phyloP scores from a whole-genome alignment of 2,888 invertebrate species.

The Dioctria rufipes region DNA sequence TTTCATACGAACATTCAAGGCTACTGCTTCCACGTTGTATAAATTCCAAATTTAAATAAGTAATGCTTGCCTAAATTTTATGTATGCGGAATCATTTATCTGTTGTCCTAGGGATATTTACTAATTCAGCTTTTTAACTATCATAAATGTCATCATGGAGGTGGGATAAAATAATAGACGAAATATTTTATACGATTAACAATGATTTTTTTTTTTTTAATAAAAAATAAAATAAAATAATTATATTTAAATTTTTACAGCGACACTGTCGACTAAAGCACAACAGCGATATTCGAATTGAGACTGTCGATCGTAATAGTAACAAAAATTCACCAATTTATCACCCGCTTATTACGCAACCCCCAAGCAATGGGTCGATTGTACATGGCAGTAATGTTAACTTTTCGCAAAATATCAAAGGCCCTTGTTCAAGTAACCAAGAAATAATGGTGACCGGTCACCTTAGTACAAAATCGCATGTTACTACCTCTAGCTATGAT shows the following conservation, averaged over 20 bases:
- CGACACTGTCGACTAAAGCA: conserved; percentile 86
- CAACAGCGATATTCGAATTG: conserved; percentile 82
- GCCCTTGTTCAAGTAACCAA: conserved; percentile 3
- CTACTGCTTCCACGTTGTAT: too few relatives aligned
- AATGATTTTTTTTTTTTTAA: background rate
- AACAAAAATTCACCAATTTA: conserved; percentile 65
- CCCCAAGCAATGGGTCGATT: background rate
- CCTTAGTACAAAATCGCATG: conserved; percentile 31
- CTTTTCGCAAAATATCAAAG: conserved; percentile 13
- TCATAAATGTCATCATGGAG: conserved; percentile 19
- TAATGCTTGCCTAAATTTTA: background rate
- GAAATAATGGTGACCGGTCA: conserved; percentile 12
- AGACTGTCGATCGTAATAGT: conserved; percentile 71
- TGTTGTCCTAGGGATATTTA: background rate
- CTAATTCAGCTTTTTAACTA: background rate
- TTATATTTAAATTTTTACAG: conserved; percentile 71
- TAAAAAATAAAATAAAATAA: conserved; percentile 5
- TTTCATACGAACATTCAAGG: too few relatives aligned
- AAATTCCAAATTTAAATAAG: too few relatives aligned
- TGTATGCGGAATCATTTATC: background rate
- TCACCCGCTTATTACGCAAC: conserved; percentile 65
- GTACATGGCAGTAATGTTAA: conserved; percentile 2
- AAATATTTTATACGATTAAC: background rate
- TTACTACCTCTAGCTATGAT: conserved; percentile 1
- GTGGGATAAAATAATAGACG: conserved; percentile 26